Percentiles rank a stretch among this genome's conserved stretches.
Conservation (phyloP, 2,113 vertebrate species). For the Bettongia penicillata region DNA sequence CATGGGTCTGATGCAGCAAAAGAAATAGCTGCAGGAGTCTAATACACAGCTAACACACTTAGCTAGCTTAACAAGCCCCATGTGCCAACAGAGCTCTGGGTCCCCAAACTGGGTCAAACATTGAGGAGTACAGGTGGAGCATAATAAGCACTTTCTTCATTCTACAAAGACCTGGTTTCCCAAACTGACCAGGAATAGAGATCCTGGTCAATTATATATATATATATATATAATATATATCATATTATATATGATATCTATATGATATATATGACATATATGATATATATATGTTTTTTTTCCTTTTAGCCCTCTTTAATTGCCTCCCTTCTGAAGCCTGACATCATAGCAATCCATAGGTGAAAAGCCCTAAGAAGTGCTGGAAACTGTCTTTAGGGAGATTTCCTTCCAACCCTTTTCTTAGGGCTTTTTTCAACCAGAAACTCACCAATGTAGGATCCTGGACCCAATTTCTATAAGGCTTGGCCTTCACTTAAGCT, state of each 20-base stretch:
- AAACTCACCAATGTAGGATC: not conserved
- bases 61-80: not conserved
- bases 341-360: not conserved
- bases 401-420: not conserved
- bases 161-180: not conserved
- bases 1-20: not conserved
- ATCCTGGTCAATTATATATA: not conserved
- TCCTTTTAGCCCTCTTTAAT: not conserved
- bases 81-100: not conserved
- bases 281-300: not conserved
- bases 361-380: not conserved
- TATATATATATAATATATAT: too few relatives aligned
- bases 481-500: not conserved
- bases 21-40: not conserved
- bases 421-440: not conserved
- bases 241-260: too few relatives aligned
- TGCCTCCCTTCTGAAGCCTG: not conserved
- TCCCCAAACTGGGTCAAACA: not conserved
- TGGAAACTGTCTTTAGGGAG: not conserved
- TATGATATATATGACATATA: too few relatives aligned
- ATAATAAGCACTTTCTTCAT: not conserved
- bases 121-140: not conserved
- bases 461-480: not conserved
- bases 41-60: not conserved
- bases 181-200: not conserved